Conservation (phyloP, 2,113 vertebrate genomes). For the Columba livia region DNA sequence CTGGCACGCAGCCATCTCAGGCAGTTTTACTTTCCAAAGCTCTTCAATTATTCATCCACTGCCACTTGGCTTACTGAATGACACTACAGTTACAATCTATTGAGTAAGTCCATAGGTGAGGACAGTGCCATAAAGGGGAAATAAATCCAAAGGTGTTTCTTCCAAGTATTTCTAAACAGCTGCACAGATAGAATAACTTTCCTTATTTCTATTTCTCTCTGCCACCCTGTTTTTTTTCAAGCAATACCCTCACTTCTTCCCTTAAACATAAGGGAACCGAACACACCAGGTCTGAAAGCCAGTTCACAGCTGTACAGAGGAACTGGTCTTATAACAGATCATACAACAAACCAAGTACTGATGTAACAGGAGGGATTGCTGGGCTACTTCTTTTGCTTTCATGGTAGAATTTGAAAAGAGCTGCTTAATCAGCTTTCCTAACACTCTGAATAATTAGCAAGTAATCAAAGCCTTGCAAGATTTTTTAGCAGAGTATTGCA, state of each 20-base stretch:
- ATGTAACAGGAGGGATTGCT: not conserved
- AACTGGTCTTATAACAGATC: not conserved
- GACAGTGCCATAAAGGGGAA: not conserved
- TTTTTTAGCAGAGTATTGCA: slow-evolving; percentile 13
- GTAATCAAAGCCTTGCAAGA: slow-evolving; percentile 47
- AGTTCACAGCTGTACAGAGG: not conserved
- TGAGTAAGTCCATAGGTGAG: not conserved
- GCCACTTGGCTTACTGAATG: not conserved
- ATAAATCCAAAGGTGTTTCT: not conserved
- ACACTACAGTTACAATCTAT: not conserved
- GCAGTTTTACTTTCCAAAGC: slow-evolving; percentile 19
- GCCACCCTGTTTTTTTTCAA: not conserved
- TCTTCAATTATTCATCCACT: slow-evolving; percentile 12
- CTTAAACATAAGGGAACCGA: not conserved
- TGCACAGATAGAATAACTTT: not conserved
- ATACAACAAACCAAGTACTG: not conserved
- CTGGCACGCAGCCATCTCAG: not conserved
- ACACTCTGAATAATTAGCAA: slow-evolving; percentile 48
- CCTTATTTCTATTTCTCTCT: not conserved
- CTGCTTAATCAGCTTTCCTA: slow-evolving; percentile 57
- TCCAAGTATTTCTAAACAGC: not conserved
- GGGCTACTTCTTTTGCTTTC: slow-evolving; percentile 28
- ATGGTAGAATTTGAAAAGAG: slow-evolving; percentile 38
- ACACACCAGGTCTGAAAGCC: not conserved
- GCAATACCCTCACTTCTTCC: not conserved